Conservation (phyloP, 2,888 invertebrate species). For the Neria commutata region DNA sequence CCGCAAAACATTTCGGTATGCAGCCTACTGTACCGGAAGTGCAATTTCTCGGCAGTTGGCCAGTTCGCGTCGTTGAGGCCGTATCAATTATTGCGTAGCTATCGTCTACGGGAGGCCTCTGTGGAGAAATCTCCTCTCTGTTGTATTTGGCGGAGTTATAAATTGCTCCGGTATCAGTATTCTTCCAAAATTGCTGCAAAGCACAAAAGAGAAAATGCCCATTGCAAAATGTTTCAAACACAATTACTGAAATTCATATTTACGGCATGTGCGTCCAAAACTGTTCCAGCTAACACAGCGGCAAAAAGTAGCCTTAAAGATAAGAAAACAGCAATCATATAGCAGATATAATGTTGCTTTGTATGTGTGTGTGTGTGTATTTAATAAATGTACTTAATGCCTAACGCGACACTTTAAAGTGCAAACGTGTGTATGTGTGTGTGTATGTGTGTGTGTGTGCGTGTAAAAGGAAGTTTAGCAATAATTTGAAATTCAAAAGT, state of each 20-base stretch:
- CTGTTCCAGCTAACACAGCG: constrained; percentile 54
- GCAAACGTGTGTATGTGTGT: background rate
- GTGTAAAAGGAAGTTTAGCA: no score
- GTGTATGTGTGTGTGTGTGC: background rate
- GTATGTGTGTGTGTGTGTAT: no score
- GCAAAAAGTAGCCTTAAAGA: constrained; percentile 57
- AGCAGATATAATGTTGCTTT: no score
- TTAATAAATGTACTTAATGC: no score
- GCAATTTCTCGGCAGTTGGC: constrained; percentile 67
- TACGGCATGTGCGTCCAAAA: constrained; percentile 56
- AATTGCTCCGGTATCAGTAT: constrained; percentile 53
- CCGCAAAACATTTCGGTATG: constrained; percentile 85
- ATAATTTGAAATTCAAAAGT: no score
- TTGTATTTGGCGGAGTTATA: constrained; percentile 47
- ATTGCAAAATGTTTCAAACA: background rate
- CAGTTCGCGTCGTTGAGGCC: constrained; percentile 45
- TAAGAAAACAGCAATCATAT: constrained; percentile 4
- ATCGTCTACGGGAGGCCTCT: constrained; percentile 48
- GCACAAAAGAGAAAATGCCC: background rate
- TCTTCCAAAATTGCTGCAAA: constrained; percentile 62
- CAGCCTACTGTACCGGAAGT: constrained; percentile 72
- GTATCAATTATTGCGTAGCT: constrained; percentile 59
- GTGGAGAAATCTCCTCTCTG: constrained; percentile 42
- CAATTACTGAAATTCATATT: constrained; percentile 27
- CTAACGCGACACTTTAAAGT: background rate